Evolutionary conservation across 2,113 vertebrate species (phyloP).

Genomic region (Carettochelys insculpta): DNA sequence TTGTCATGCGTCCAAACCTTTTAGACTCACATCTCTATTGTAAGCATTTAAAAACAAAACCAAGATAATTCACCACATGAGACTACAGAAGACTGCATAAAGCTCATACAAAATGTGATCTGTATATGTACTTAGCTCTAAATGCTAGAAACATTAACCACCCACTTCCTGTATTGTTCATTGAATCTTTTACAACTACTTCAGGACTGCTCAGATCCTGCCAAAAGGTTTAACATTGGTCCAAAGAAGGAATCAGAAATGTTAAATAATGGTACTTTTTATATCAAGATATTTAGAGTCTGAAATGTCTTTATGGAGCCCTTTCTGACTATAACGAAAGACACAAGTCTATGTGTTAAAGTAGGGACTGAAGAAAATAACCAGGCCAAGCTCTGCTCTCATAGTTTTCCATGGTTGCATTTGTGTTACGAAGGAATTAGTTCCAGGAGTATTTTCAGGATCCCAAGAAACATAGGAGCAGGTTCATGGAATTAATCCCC

Average conservation of each 20-base stretch:
- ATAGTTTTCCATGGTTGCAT: background rate
- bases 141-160: conserved; percentile 63
- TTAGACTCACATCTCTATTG: background rate
- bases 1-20: background rate
- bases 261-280: conserved; percentile 47
- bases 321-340: conserved; percentile 45
- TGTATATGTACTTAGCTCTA: conserved; percentile 49
- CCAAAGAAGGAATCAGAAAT: conserved; percentile 43
- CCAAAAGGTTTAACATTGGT: conserved; percentile 42
- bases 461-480: background rate
- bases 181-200: conserved; percentile 64
- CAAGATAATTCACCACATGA: conserved; percentile 2
- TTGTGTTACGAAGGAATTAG: background rate
- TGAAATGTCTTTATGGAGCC: conserved; percentile 19
- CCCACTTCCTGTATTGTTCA: conserved; percentile 68
- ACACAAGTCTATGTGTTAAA: conserved; percentile 33
- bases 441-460: background rate
- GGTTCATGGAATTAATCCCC: conserved; percentile 25
- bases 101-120: conserved; percentile 25
- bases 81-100: background rate
- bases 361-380: conserved; percentile 46
- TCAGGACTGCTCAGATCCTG: conserved; percentile 38
- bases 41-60: background rate
- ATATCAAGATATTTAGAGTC: conserved; percentile 52
- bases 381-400: conserved; percentile 17